Percentiles rank a stretch among this genome's conserved stretches.
Conservation (phyloP, 1,140 invertebrate genomes). For the Cylas formicarius region DNA sequence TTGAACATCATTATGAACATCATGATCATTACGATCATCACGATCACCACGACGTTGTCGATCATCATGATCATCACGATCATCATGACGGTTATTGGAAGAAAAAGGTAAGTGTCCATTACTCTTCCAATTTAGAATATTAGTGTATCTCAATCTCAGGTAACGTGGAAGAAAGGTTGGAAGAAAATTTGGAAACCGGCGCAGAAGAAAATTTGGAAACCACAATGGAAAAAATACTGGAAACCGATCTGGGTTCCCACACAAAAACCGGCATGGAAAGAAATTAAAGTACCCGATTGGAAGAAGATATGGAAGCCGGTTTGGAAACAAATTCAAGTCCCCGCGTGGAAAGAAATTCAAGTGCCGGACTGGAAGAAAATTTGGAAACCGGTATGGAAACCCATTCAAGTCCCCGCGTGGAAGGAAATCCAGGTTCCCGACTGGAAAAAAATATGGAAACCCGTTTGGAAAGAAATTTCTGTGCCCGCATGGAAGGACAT, state of each 20-base stretch:
- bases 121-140: too few relatives aligned
- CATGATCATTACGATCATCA: slow-evolving; percentile 33
- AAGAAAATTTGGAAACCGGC: slow-evolving; percentile 49
- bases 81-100: slow-evolving; percentile 40
- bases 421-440: slow-evolving; percentile 57
- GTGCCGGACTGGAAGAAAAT: slow-evolving; percentile 55
- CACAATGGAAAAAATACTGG: slow-evolving; percentile 54
- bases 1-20: slow-evolving; percentile 16
- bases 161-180: slow-evolving; percentile 59
- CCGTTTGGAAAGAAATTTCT: slow-evolving; percentile 52
- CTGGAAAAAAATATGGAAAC: slow-evolving; percentile 58
- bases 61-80: slow-evolving; percentile 26
- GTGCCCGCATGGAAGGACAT: slow-evolving; percentile 57
- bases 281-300: slow-evolving; percentile 52
- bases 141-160: too few relatives aligned
- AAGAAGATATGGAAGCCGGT: slow-evolving; percentile 54
- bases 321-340: slow-evolving; percentile 54
- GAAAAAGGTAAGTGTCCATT: too few relatives aligned
- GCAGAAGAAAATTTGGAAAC: slow-evolving; percentile 57
- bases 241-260: slow-evolving; percentile 53
- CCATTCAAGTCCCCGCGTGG: slow-evolving; percentile 56
- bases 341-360: slow-evolving; percentile 50
- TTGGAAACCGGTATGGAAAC: slow-evolving; percentile 58
- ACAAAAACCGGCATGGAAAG: slow-evolving; percentile 59
- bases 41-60: slow-evolving; percentile 30